Evolutionary conservation across 2,888 invertebrate species (phyloP), one percentile per base, ranked within the genome.

Genomic region (Mesoligia furuncula): DNA sequence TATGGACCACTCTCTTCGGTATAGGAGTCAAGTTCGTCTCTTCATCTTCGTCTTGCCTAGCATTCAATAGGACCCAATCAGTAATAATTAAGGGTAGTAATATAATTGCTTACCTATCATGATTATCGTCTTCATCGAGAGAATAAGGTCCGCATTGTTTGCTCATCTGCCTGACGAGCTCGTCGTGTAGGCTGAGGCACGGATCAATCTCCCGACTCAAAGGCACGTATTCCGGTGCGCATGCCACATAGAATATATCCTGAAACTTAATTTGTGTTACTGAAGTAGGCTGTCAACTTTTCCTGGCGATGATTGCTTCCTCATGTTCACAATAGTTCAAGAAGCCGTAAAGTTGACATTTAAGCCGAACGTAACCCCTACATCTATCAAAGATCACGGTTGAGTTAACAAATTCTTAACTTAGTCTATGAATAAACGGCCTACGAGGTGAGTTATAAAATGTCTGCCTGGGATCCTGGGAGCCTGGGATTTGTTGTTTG

Each of bases 221-320:
- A 45, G 96, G 96, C 68, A 96, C 92, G 91, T 96, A 96, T 88
- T 96, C 96, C 11, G 96, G 96, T 48, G 96, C 96, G 87, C 96
- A 96, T 65, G 96, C 96, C 85, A 96, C 96, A 93, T 96, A 96
- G 92, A 96, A 96, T 90, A 96, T 96, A 83, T 96, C 96, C 96
- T 96, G 89, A 27, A 84, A 84, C 75, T 83, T 79, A 27, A 85
- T 42, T 36, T 61, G 59, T 76, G 57, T 73, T 66, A 77, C 62
- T 86, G 31, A 61, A 65, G 79, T 72, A 79, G 24, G 67, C 59
- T 77, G 39, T 66, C 83, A 45, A 61, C 11, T 39, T 36, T 42
- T 17, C 27, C 24, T 20, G 76, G 5, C 17, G 27, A 11, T 20
- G 24, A 13, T 42, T n/a, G 13, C 17, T 45, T 17, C 45, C 0